These are phyloP conservation scores for Uromys caudimaculatus DNA, from an alignment of 2,797 vertebrate species.

Conservation along the genomic window DNA sequence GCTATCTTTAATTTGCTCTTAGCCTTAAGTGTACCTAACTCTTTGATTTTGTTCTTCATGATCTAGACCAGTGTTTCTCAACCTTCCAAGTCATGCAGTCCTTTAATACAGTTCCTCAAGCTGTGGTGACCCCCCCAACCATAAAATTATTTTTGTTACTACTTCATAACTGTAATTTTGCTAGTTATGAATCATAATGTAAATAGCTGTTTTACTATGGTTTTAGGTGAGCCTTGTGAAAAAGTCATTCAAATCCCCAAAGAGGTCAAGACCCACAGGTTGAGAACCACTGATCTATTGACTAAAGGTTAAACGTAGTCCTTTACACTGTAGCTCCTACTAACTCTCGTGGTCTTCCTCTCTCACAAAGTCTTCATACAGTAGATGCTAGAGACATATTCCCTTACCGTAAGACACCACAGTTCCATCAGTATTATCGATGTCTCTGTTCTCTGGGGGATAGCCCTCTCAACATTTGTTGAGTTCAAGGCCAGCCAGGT, in stretches of 20 bases:
- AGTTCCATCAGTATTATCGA: neutral
- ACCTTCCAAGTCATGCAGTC: neutral
- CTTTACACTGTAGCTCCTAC: neutral
- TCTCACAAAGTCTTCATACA: neutral
- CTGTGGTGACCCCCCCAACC: neutral
- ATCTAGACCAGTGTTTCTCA: neutral
- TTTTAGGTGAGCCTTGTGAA: neutral
- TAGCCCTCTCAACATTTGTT: neutral
- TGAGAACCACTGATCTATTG: neutral
- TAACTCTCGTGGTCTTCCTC: neutral
- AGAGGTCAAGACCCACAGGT: neutral
- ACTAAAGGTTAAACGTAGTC: slow-evolving; percentile 11
- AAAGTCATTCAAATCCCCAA: neutral
- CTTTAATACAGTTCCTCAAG: neutral
- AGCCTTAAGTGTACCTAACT: slow-evolving; percentile 24
- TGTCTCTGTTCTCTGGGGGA: neutral
- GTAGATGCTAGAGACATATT: neutral
- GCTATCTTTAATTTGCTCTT: slow-evolving; percentile 44
- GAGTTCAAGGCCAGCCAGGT: neutral
- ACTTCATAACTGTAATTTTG: neutral
- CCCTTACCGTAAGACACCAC: neutral
- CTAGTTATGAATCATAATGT: neutral
- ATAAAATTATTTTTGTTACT: neutral
- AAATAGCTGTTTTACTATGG: neutral
- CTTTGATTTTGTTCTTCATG: slow-evolving; percentile 50